Base-by-base conservation (phyloP, 2,888 invertebrate species). In the Lasioglossum pauxillum region DNA sequence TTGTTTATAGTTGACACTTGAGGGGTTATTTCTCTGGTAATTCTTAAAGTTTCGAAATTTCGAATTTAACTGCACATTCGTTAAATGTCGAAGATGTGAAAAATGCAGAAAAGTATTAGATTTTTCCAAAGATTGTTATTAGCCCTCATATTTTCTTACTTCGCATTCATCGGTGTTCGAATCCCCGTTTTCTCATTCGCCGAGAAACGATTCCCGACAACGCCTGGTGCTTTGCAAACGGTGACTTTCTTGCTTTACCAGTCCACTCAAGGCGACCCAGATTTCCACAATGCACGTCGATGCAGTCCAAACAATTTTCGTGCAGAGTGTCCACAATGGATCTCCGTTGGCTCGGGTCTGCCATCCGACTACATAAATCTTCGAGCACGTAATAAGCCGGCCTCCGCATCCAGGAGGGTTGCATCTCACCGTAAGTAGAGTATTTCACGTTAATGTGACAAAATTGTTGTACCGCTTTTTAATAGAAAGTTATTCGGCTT, bases 371-470 rank as follows among this genome's bases (percentile, higher is more conserved):
- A 64, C 79, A 82, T 87, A 89, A 88, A 85, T 87, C 71, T 78
- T 89, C 83, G 81, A 85, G 85, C 78, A 49, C 53, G 81, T 88
- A 89, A 87, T 83, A 89, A 87, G 83, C 38, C 27, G 67, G 72
- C 75, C 46, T 77, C 79, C 80, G 67, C 82, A 77, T 82, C 83
- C 84, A 35, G 5, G 3, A 35, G 35, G 7, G 77, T 23, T 57
- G 79, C 60, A 64, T 76, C 67, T 16, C 49, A 49, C 27, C 49
- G 44, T 41, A 35, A n/a, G 23, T 38, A n/a, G 35, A 41, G n/a
- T 38, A 5, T n/a, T 41, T 41, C 38, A n/a, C 69, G 23, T 12
- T 23, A n/a, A n/a, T 71, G 12, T n/a, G 38, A 71, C 69, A n/a
- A 71, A 71, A 71, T 41, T 16, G 31, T 8, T 64, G 64, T 10